Percentiles rank a stretch among this genome's conserved stretches.
Evolutionary conservation across 1,140 invertebrate genomes (phyloP).

Genomic region (Trichonephila clavipes): DNA sequence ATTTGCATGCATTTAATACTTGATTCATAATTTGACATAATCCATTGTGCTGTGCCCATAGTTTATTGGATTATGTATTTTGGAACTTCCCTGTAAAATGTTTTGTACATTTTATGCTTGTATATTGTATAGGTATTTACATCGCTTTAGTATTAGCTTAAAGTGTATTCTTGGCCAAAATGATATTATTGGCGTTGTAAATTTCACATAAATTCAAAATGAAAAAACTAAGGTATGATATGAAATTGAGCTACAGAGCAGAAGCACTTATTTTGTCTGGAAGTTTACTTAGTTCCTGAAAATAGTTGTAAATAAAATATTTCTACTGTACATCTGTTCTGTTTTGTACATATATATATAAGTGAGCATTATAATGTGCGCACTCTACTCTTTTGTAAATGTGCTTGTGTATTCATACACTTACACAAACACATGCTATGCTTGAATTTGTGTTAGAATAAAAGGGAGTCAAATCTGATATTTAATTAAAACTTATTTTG

Average conservation of each 20-base stretch:
- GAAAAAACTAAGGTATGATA: neutral
- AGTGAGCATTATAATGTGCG: neutral
- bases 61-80: slow-evolving; percentile 47
- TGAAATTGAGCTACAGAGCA: slow-evolving; percentile 43
- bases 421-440: slow-evolving; percentile 40
- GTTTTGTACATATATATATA: slow-evolving; percentile 56
- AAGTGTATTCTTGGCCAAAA: slow-evolving; percentile 56
- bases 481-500: too few species aligned
- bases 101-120: slow-evolving; percentile 71
- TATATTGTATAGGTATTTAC: slow-evolving; percentile 61
- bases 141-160: neutral
- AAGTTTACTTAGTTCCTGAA: slow-evolving; percentile 68
- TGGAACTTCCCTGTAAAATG: slow-evolving; percentile 7
- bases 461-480: neutral
- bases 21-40: neutral
- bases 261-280: slow-evolving; percentile 59
- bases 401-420: slow-evolving; percentile 19
- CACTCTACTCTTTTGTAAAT: slow-evolving; percentile 9
- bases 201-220: slow-evolving; percentile 33
- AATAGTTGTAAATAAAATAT: slow-evolving; percentile 42
- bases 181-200: slow-evolving; percentile 47
- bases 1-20: slow-evolving; percentile 61
- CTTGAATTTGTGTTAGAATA: slow-evolving; percentile 26
- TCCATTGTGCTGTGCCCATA: slow-evolving; percentile 66
- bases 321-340: slow-evolving; percentile 56